These are phyloP conservation scores for Xerus rutilus DNA, from an alignment of 2,797 vertebrate species.

Conservation along the genomic window DNA sequence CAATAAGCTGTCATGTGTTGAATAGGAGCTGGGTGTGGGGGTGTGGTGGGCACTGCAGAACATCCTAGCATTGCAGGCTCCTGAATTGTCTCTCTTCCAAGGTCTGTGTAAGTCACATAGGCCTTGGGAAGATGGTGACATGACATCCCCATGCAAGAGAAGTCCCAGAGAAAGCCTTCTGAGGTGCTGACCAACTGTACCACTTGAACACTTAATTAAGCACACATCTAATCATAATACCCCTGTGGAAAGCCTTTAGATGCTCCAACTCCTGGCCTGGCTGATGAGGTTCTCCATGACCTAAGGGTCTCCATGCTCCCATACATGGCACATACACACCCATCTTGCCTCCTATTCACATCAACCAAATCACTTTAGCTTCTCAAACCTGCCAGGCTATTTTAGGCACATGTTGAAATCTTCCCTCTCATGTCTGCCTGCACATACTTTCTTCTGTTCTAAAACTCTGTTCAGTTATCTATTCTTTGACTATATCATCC, in stretches of 20 bases:
- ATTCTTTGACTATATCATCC: background rate
- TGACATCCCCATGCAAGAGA: background rate
- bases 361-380: background rate
- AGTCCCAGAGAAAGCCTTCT: background rate
- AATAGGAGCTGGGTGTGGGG: background rate
- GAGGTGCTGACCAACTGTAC: background rate
- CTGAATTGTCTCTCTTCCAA: background rate
- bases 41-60: background rate
- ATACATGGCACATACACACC: accelerated
- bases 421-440: background rate
- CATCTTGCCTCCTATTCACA: background rate
- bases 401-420: accelerated
- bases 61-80: background rate
- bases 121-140: background rate
- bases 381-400: background rate
- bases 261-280: background rate
- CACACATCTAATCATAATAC: too few relatives aligned
- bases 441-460: background rate
- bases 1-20: background rate
- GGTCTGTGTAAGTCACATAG: background rate
- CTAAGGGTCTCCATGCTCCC: too few relatives aligned
- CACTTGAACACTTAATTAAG: background rate
- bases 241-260: background rate
- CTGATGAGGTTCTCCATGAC: background rate
- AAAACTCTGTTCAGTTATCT: background rate